Evolutionary conservation across 2,113 vertebrate species (phyloP).

Genomic region (Balaeniceps rex): DNA sequence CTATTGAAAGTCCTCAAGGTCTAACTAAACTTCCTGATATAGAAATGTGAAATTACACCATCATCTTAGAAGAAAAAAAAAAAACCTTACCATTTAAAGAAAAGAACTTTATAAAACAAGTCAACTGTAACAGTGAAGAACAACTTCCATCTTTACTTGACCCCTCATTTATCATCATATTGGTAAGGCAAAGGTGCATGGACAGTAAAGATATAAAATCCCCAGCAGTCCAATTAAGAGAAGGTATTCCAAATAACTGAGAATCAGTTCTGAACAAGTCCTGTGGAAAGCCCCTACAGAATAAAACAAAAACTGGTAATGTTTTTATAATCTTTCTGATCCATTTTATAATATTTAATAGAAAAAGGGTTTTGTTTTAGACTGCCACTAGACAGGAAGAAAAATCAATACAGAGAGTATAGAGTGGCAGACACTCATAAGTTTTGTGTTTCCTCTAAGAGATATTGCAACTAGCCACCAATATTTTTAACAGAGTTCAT

Average conservation of each 20-base stretch:
- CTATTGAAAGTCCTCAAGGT: neutral
- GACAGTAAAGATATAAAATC: neutral
- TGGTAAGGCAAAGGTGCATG: neutral
- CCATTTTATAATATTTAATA: neutral
- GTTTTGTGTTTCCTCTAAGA: neutral
- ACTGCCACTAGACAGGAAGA: neutral
- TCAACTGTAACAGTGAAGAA: neutral
- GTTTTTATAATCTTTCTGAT: neutral
- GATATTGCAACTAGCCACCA: neutral
- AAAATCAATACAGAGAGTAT: neutral
- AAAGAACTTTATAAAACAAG: neutral
- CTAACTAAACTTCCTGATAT: neutral
- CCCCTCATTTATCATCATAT: neutral
- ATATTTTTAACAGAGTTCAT: neutral
- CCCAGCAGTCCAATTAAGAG: neutral
- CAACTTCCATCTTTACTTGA: neutral
- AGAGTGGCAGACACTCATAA: neutral
- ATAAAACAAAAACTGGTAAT: neutral
- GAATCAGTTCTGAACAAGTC: neutral
- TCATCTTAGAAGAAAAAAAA: neutral
- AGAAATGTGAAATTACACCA: neutral
- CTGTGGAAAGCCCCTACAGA: neutral
- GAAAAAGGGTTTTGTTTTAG: neutral
- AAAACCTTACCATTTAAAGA: neutral
- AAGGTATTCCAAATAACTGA: neutral